Base-by-base conservation (phyloP, 2,113 vertebrate species). In the Trichechus manatus region DNA sequence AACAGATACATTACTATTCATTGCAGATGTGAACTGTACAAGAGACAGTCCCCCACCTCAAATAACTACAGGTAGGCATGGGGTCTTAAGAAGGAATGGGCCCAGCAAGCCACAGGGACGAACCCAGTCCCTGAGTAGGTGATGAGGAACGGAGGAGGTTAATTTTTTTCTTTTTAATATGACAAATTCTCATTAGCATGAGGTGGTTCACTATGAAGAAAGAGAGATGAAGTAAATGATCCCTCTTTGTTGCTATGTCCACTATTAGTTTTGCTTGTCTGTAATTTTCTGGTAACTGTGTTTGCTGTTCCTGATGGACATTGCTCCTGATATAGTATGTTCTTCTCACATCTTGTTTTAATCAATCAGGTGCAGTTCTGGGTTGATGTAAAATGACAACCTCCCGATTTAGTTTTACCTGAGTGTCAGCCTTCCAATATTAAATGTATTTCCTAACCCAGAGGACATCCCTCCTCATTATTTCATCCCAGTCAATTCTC, bases 371-470 rank as follows among this genome's bases (percentile, higher is more conserved):
- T 59, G 23, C 8, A 83, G 10, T 47, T 87, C 33, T 63, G 64
- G 39, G 17, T 63, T 70, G 68, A 84, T 56, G 31, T 17, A 89
- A 88, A 86, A 79, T 80, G 68, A 93, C 87, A 95, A 6, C 3
- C 19, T 81, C 66, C 15, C 95, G 90, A 77, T 93, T 95, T 91
- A 77, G 56, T 84, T 89, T 97, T 95, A 89, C 68, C 84, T 92
- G 39, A 95, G 82, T 79, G 79, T 91, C 85, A 85, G 66, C 33
- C 63, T 96, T 85, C 68, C 27, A 19, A 56, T 68, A 97, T 56
- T 90, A 96, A 97, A 95, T 86, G 25, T 47, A 59, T 83, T 94
- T 89, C 47, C 91, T 89, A 94, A 94, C 83, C 74, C 59, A 70
- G 47, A 96, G 19, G 77, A 15, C 79, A 93, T 88, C 39, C 27